Percentiles rank a stretch among this genome's conserved stretches.
These are phyloP conservation scores for Tinea pellionella DNA, from an alignment of 2,888 invertebrate genomes.

Conservation along the genomic window DNA sequence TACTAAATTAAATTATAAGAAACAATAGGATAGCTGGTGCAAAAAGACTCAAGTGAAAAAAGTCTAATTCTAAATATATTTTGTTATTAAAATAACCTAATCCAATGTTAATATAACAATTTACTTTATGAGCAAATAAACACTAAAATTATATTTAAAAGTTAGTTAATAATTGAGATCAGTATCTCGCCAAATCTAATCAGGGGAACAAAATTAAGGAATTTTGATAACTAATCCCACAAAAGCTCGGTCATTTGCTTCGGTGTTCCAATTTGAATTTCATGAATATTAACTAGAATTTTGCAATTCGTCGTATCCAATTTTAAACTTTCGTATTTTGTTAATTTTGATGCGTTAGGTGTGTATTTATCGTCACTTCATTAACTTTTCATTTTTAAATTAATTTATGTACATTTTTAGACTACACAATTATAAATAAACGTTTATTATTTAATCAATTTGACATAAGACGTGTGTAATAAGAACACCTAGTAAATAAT, in stretches of 20 bases:
- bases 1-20: too few species aligned
- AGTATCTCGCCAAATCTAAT: slow-evolving; percentile 33
- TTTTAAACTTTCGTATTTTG: slow-evolving; percentile 14
- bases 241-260: slow-evolving; percentile 37
- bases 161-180: slow-evolving; percentile 17
- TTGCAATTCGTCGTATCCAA: slow-evolving; percentile 15
- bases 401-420: too few species aligned
- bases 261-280: slow-evolving; percentile 40
- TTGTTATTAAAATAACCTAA: too few species aligned
- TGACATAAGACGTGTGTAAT: too few species aligned
- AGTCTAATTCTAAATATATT: too few species aligned
- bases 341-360: slow-evolving; percentile 9
- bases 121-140: not conserved
- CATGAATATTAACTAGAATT: slow-evolving; percentile 43
- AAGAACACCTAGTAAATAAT: too few species aligned
- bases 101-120: slow-evolving; percentile 17
- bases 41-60: too few species aligned
- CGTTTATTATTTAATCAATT: too few species aligned
- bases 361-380: not conserved
- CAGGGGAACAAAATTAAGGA: slow-evolving; percentile 31
- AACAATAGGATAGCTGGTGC: too few species aligned
- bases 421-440: too few species aligned
- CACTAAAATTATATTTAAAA: slow-evolving; percentile 12
- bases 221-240: slow-evolving; percentile 42
- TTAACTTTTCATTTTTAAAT: not conserved